Conservation (phyloP, 1,140 invertebrate species). For the Drosophila auraria region DNA sequence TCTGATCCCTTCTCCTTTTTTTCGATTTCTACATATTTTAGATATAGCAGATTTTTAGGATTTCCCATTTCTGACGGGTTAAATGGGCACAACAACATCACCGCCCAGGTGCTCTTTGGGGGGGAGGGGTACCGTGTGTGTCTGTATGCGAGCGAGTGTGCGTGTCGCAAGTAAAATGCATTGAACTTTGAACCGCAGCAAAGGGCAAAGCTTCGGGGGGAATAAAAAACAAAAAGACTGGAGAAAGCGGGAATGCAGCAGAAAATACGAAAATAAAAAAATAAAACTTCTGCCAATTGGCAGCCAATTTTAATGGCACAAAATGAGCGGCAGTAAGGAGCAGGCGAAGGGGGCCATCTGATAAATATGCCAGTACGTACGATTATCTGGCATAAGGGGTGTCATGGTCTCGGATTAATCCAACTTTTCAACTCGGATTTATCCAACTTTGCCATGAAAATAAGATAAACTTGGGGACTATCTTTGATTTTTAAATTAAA, state of each 20-base stretch:
- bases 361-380: slow-evolving; percentile 33
- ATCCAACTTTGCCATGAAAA: background rate
- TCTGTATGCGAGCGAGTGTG: slow-evolving; percentile 17
- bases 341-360: slow-evolving; percentile 3
- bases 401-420: background rate
- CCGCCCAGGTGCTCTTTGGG: background rate
- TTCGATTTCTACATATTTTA: no score
- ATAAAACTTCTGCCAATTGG: slow-evolving; percentile 59
- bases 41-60: no score
- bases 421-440: background rate
- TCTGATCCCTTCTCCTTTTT: no score
- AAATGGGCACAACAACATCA: background rate
- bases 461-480: background rate
- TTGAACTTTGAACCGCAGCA: slow-evolving; percentile 62
- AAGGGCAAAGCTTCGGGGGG: slow-evolving; percentile 37
- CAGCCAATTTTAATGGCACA: slow-evolving; percentile 67
- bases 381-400: slow-evolving; percentile 43
- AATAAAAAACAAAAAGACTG: slow-evolving; percentile 10
- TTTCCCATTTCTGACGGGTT: background rate
- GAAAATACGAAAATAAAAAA: background rate
- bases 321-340: slow-evolving; percentile 38
- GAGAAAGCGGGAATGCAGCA: slow-evolving; percentile 26
- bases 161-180: slow-evolving; percentile 61
- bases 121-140: background rate
- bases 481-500: no score